phyloP scores from a whole-genome alignment of 2,113 vertebrate genomes.

The Megaceryle torquata region DNA sequence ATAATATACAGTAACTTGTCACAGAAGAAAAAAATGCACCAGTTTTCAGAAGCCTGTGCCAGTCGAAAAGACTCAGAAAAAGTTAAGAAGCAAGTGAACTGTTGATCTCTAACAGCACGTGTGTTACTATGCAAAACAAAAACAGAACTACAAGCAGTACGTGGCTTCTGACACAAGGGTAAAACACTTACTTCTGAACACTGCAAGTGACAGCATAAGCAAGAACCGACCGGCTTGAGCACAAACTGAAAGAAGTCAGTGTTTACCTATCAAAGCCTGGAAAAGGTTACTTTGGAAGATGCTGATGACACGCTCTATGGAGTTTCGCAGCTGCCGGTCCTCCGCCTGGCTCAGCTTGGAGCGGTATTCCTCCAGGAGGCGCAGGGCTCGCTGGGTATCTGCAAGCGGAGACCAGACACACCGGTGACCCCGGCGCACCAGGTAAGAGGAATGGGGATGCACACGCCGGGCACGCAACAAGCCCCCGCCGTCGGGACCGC shows the following conservation, averaged over 20 bases:
- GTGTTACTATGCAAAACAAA: constrained; percentile 17
- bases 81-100: not conserved
- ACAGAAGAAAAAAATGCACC: not conserved
- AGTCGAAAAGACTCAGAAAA: not conserved
- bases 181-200: not conserved
- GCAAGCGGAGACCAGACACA: constrained; percentile 24
- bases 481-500: not conserved
- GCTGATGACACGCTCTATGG: constrained; percentile 95
- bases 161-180: not conserved
- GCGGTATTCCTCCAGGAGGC: constrained; percentile 93
- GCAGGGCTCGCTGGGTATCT: constrained; percentile 93
- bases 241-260: not conserved
- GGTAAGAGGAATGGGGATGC: not conserved
- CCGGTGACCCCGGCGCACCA: not conserved
- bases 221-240: not conserved
- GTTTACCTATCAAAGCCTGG: constrained; percentile 93
- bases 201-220: not conserved
- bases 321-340: constrained; percentile 89
- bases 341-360: constrained; percentile 87
- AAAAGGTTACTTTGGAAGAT: constrained; percentile 99
- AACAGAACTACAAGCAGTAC: not conserved
- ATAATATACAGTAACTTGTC: accelerated
- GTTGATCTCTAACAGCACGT: not conserved
- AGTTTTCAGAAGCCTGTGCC: not conserved
- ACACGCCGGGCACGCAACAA: not conserved